phyloP scores from a whole-genome alignment of 2,113 vertebrate species.

The Neolamprologus sp. region DNA sequence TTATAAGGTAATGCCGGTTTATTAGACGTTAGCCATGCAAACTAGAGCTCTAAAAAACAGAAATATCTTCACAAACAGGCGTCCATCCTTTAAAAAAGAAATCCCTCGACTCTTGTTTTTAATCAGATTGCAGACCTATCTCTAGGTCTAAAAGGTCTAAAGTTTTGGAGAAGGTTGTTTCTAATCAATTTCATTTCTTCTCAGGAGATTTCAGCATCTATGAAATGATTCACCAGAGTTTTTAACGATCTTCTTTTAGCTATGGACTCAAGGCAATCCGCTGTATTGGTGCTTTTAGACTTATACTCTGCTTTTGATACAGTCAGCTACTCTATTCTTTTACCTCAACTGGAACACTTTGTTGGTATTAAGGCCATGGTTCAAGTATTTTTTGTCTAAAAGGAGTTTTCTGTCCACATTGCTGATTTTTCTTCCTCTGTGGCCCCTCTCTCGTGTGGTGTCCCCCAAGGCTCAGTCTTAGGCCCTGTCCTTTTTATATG shows the following conservation, averaged over 20 bases:
- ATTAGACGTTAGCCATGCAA: background rate
- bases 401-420: background rate
- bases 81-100: background rate
- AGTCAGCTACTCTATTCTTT: background rate
- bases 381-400: background rate
- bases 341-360: background rate
- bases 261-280: rapidly evolving
- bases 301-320: background rate
- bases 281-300: background rate
- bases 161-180: background rate
- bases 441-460: background rate
- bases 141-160: background rate
- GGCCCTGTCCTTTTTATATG: background rate
- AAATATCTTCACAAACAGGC: background rate
- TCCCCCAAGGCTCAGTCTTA: background rate
- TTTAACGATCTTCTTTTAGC: background rate
- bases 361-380: background rate
- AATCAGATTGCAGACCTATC: background rate
- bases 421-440: background rate
- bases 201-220: background rate
- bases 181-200: background rate
- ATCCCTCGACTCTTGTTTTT: background rate
- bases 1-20: background rate
- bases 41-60: background rate
- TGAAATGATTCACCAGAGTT: background rate